These are phyloP conservation scores for Peromyscus melanophrys DNA, from an alignment of 2,797 vertebrate species.

Conservation along the genomic window DNA sequence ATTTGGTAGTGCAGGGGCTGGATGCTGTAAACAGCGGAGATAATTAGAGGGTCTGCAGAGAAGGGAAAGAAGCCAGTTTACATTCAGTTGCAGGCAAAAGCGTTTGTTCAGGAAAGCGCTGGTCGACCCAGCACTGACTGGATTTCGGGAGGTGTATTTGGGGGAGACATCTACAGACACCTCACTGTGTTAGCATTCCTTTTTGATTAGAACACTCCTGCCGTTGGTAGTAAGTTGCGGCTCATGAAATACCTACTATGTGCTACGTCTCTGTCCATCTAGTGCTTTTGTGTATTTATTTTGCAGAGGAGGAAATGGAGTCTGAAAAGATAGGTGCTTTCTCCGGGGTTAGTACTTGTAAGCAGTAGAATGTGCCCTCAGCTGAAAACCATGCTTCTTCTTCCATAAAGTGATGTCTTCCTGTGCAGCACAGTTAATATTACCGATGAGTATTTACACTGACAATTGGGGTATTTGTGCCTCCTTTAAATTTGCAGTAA, in stretches of 20 bases:
- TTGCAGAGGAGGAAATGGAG: neutral
- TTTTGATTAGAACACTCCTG: neutral
- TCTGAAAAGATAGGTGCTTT: neutral
- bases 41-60: slow-evolving; percentile 95
- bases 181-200: neutral
- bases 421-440: too few relatives aligned
- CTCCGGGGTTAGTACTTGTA: neutral
- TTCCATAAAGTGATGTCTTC: rapidly evolving
- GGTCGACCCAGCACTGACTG: slow-evolving; percentile 59
- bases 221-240: neutral
- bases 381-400: neutral
- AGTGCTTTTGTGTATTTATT: neutral
- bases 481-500: neutral
- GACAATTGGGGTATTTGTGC: neutral
- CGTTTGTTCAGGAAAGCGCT: slow-evolving; percentile 79
- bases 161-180: neutral
- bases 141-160: slow-evolving; percentile 59
- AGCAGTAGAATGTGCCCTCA: neutral
- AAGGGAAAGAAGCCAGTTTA: slow-evolving; percentile 87
- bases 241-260: neutral
- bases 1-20: slow-evolving; percentile 93
- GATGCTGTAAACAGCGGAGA: slow-evolving; percentile 93
- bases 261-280: neutral
- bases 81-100: slow-evolving; percentile 77
- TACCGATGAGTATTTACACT: neutral